Evolutionary conservation across 1,140 invertebrate genomes (phyloP), one percentile per base, ranked within the genome.

Genomic region (Bathynomus jamesi): DNA sequence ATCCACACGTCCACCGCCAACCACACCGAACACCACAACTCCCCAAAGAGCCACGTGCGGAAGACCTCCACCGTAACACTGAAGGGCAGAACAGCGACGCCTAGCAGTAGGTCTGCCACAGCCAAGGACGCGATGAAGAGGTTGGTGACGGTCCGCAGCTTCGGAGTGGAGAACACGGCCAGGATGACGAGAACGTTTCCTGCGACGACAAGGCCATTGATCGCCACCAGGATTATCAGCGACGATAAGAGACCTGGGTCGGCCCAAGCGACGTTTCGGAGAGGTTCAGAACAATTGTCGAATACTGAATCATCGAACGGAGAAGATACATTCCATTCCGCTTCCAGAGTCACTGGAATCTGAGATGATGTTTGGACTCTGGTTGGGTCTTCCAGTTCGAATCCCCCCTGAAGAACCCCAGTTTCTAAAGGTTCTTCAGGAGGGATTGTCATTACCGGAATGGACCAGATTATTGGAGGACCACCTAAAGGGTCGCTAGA

Each of bases 1-100:
- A 98, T 91, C 91, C 95, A 94, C 1, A 98, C 95, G 82, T 98
- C 96, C 25, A 96, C 88, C 0, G 94, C 94, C 71, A 95, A 83
- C 93, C 93, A 96, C 73, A 94, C 88, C 62, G 91, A 91, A 81
- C 94, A 96, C 92, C 93, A 95, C 25, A 93, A 84, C 81, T 92
- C 89, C 46, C 93, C 93, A 80, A 94, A 95, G 78, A 95, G 91
- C 94, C 94, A 96, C 79, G 93, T 87, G 87, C 94, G 84, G 8
- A 87, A 86, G 31, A 83, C 79, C 76, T 80, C 65, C 11, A 72
- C 63, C 3, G 74, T 67, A 28, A 77, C 65, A 62, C 73, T 76
- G 69, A 79, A 77, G 13, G 76, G 77, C 66, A 96, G 84, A n/a
- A 96, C 93, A 40, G 32, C 32, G n/a, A n/a, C n/a, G 0, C 94